A percentile compares a stretch with the other conserved stretches of the same genome.
Evolutionary conservation across 2,113 vertebrate genomes (phyloP).

Genomic region (Gobius niger): DNA sequence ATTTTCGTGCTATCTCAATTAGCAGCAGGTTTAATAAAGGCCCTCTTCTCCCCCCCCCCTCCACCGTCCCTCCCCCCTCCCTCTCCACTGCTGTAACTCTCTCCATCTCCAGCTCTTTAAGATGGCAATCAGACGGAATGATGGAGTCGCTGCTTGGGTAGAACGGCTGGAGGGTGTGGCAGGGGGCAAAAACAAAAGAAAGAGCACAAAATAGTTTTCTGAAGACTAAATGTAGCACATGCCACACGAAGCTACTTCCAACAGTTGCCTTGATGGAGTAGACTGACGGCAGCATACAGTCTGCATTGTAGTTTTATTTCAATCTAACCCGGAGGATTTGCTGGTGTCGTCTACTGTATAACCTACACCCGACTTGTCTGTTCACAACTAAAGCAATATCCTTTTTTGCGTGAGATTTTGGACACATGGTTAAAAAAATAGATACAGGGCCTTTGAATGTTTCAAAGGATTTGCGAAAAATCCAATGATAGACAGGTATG

Average conservation of each 20-base stretch:
- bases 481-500: no score
- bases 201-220: constrained; percentile 36
- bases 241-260: constrained; percentile 24
- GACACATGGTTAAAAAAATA: no score
- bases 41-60: constrained; percentile 55
- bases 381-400: no score
- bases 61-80: constrained; percentile 30
- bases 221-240: constrained; percentile 64
- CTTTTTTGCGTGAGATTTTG: no score
- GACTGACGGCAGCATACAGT: no score
- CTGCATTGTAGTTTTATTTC: no score
- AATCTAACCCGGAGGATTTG: no score
- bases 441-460: no score
- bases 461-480: no score
- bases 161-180: constrained; percentile 28
- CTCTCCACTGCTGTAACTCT: constrained; percentile 44
- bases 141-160: constrained; percentile 46
- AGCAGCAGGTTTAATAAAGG: constrained; percentile 83
- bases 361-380: no score
- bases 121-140: constrained; percentile 56
- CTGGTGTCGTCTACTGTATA: no score
- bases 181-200: constrained; percentile 21
- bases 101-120: constrained; percentile 54
- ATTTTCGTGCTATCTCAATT: constrained; percentile 83
- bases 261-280: no score